These are phyloP conservation scores for Drosophila obscura DNA, from an alignment of 1,140 invertebrate genomes.

Conservation along the genomic window DNA sequence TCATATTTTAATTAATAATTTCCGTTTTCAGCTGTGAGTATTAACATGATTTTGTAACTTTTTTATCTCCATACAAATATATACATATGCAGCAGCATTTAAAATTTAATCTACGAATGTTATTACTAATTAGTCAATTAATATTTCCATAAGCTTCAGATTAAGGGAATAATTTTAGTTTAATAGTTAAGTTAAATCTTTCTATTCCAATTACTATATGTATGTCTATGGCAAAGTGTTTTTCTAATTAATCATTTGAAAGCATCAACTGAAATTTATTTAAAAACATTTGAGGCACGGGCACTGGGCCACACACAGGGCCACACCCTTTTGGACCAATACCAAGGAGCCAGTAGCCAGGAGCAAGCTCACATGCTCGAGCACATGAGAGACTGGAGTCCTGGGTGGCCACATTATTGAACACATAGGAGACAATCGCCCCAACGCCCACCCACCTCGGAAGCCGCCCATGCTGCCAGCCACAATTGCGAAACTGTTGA, in stretches of 20 bases:
- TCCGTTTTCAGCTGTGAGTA: too few relatives aligned
- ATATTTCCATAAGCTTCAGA: too few relatives aligned
- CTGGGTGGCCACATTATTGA: conserved; percentile 54
- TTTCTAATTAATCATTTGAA: conserved; percentile 32
- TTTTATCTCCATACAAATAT: too few relatives aligned
- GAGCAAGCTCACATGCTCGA: background rate
- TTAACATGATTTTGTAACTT: too few relatives aligned
- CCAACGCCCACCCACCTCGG: background rate
- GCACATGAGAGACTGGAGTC: conserved; percentile 20
- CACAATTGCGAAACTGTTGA: conserved; percentile 60
- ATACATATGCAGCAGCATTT: too few relatives aligned
- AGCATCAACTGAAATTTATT: conserved; percentile 8
- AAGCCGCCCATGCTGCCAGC: conserved; percentile 19
- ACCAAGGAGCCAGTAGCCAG: conserved; percentile 1
- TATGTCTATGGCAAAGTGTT: background rate
- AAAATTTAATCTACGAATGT: too few relatives aligned
- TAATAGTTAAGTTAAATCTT: too few relatives aligned
- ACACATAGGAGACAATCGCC: conserved; percentile 57
- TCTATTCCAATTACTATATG: too few relatives aligned
- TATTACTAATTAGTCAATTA: too few relatives aligned
- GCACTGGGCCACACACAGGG: conserved; percentile 38
- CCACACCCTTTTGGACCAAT: conserved; percentile 50
- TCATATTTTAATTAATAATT: too few relatives aligned
- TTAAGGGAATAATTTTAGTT: too few relatives aligned
- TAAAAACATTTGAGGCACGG: conserved; percentile 9